A percentile compares a stretch with the other conserved stretches of the same genome.
Evolutionary conservation across 2,113 vertebrate species (phyloP).

Genomic region (Chaetorhynchus papuensis): DNA sequence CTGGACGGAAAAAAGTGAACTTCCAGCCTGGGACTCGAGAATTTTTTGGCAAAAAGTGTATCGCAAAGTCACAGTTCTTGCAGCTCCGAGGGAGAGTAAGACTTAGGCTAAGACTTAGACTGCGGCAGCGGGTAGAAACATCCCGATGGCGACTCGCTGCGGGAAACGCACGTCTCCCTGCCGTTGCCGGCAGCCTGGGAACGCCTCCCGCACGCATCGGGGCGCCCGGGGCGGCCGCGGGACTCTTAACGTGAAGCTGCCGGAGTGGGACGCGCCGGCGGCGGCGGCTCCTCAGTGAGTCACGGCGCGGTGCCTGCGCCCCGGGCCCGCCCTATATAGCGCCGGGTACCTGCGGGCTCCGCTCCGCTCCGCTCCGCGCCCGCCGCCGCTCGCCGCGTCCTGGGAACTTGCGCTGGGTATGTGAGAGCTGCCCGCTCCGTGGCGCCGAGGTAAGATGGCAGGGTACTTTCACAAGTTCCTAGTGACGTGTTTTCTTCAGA

Average conservation of each 20-base stretch:
- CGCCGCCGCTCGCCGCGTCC: neutral
- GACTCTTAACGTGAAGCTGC: conserved; percentile 79
- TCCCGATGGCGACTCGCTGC: neutral
- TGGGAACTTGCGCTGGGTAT: neutral
- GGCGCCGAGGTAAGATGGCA: conserved; percentile 21
- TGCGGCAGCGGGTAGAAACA: neutral
- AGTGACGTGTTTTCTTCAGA: neutral
- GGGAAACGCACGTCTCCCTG: neutral
- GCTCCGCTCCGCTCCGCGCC: neutral
- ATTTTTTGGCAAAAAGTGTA: neutral
- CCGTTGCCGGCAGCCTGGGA: neutral
- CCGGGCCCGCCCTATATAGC: conserved; percentile 64
- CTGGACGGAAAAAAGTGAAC: neutral
- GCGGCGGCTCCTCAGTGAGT: conserved; percentile 46
- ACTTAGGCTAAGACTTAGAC: neutral
- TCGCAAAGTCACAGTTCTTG: neutral
- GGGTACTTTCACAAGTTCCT: accelerated
- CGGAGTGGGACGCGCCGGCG: neutral
- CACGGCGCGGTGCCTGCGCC: conserved; percentile 39
- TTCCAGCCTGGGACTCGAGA: neutral
- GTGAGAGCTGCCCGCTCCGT: neutral
- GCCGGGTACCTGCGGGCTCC: conserved; percentile 43
- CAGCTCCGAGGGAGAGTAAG: neutral
- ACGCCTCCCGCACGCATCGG: conserved; percentile 16
- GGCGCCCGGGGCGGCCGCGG: neutral